Evolutionary conservation across 2,113 vertebrate species (phyloP).

Genomic region (Gavia stellata): DNA sequence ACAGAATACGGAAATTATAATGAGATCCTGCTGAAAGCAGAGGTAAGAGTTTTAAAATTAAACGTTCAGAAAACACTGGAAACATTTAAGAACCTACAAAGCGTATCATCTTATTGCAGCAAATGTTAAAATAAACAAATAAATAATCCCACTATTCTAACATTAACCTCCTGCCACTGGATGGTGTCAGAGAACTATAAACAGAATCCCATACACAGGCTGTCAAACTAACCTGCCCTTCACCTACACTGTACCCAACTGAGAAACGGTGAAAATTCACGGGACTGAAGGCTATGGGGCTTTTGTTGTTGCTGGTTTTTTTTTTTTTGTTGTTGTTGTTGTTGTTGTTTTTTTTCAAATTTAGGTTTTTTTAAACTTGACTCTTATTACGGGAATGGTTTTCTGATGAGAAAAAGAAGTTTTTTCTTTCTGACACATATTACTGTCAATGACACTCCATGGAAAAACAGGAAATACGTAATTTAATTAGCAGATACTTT

Average conservation of each 20-base stretch:
- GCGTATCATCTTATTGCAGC: neutral
- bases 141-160: neutral
- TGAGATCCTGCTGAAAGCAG: neutral
- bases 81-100: neutral
- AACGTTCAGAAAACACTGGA: neutral
- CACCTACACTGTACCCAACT: neutral
- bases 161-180: conserved; percentile 86
- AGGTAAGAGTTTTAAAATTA: neutral
- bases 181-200: conserved; percentile 92
- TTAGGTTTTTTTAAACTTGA: neutral
- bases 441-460: neutral
- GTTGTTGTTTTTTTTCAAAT: no score
- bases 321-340: neutral
- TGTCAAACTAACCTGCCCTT: neutral
- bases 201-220: conserved; percentile 40
- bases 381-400: neutral
- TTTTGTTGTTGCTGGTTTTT: neutral
- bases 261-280: neutral
- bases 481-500: neutral
- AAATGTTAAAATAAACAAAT: neutral
- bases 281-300: neutral
- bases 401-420: neutral
- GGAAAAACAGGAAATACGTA: neutral
- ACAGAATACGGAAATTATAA: neutral
- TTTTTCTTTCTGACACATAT: neutral